Conservation (phyloP, 92 coral and sea anemone species). For the Paramuricea clavata region DNA sequence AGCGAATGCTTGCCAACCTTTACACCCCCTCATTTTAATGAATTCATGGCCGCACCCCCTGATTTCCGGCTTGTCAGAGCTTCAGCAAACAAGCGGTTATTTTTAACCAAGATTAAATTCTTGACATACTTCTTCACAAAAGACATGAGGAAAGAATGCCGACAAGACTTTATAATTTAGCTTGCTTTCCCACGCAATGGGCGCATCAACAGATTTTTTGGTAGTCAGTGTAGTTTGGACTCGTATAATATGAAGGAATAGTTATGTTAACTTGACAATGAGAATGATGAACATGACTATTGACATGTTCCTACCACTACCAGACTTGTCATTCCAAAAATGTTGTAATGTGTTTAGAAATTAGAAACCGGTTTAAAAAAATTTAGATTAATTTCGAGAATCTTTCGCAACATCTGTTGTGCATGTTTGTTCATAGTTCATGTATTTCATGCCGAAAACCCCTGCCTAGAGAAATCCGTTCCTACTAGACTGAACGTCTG, state of each 20-base stretch:
- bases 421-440: neutral
- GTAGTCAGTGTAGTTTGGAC: neutral
- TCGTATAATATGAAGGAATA: neutral
- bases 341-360: neutral
- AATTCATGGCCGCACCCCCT: neutral
- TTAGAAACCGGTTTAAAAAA: neutral
- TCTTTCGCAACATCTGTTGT: neutral
- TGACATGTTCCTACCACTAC: neutral
- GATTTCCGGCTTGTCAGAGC: conserved; percentile 11
- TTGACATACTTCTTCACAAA: conserved; percentile 16
- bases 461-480: too few relatives aligned
- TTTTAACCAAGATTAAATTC: conserved; percentile 17
- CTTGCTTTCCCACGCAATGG: neutral
- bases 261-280: neutral
- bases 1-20: neutral
- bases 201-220: neutral
- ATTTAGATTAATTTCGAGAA: neutral
- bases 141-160: neutral
- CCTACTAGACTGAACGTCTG: too few relatives aligned
- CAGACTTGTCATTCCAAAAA: neutral
- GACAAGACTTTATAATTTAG: neutral
- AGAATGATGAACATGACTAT: neutral
- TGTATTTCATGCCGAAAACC: too few relatives aligned
- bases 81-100: conserved; percentile 7
- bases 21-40: neutral